Conservation (phyloP, 92 coral and sea anemone genomes). For the Galaxea fascicularis region DNA sequence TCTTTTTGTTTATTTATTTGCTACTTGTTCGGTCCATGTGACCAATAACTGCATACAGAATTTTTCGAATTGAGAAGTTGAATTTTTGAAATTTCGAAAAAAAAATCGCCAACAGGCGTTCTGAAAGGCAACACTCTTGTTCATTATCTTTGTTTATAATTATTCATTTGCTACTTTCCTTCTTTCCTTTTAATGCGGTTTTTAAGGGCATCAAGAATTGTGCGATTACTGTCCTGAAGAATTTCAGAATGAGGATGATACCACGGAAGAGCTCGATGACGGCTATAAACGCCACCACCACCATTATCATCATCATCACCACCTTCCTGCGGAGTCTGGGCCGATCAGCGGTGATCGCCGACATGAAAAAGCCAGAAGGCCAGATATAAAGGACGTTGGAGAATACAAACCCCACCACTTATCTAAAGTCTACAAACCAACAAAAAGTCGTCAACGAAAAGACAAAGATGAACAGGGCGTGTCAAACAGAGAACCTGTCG, state of each 20-base stretch:
- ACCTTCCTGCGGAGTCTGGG: conserved; percentile 4
- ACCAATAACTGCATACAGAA: no score
- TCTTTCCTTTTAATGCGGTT: background rate
- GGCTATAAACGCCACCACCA: conserved; percentile 37
- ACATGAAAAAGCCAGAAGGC: background rate
- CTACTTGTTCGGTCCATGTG: background rate
- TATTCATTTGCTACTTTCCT: no score
- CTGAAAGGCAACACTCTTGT: no score
- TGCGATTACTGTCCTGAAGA: conserved; percentile 82
- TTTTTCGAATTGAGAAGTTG: no score
- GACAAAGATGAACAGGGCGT: background rate
- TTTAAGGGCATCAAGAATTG: conserved; percentile 43
- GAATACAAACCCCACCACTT: background rate
- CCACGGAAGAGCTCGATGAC: conserved; percentile 14
- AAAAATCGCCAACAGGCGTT: no score
- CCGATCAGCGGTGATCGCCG: conserved; percentile 52
- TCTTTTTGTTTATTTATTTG: background rate
- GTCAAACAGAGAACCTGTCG: background rate
- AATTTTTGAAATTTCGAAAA: no score
- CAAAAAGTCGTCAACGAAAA: background rate
- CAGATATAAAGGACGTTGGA: background rate
- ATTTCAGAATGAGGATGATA: conserved; percentile 55
- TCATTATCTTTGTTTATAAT: no score
- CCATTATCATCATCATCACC: conserved; percentile 26
- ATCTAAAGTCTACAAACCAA: background rate